A percentile compares a stretch with the other conserved stretches of the same genome.
phyloP scores from a whole-genome alignment of 2,113 vertebrate species.

The Ophthalmolycus amberensis region DNA sequence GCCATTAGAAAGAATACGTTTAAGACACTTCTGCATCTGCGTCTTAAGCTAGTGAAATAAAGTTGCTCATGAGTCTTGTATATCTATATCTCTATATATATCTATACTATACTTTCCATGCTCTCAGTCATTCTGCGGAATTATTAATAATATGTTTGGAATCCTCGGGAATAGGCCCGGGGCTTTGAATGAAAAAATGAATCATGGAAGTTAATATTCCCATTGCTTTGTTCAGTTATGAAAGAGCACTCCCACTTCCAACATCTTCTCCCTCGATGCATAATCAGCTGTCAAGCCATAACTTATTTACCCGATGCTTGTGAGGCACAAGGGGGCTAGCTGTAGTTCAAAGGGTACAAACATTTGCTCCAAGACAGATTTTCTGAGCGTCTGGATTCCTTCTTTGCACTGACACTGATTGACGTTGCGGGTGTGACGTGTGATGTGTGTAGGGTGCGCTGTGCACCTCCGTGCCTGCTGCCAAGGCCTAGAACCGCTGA shows the following conservation, averaged over 20 bases:
- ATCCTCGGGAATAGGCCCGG: constrained; percentile 17
- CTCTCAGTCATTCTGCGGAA: constrained; percentile 21
- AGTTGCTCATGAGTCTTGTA: constrained; percentile 18
- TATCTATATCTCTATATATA: neutral
- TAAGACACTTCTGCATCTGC: neutral
- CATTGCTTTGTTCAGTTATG: constrained; percentile 67
- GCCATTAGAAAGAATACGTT: neutral
- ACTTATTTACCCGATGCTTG: constrained; percentile 69
- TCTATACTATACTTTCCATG: constrained; percentile 36
- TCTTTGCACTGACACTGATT: constrained; percentile 75
- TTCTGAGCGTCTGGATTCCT: constrained; percentile 74
- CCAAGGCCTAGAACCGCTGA: constrained; percentile 38
- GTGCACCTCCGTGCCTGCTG: constrained; percentile 40
- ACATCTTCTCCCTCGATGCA: constrained; percentile 60
- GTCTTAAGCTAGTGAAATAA: constrained; percentile 25
- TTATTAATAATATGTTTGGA: constrained; percentile 69
- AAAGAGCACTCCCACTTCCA: constrained; percentile 64
- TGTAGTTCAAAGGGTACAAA: constrained; percentile 70
- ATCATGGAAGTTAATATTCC: constrained; percentile 72
- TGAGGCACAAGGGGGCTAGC: constrained; percentile 54
- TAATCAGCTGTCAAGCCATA: constrained; percentile 73
- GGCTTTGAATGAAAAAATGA: constrained; percentile 53
- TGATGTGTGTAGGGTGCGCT: constrained; percentile 51
- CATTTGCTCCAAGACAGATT: constrained; percentile 48
- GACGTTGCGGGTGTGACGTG: constrained; percentile 64